Percentiles rank a stretch among this genome's conserved stretches.
Evolutionary conservation across 2,797 vertebrate species (phyloP).

Genomic region (Acomys russatus): DNA sequence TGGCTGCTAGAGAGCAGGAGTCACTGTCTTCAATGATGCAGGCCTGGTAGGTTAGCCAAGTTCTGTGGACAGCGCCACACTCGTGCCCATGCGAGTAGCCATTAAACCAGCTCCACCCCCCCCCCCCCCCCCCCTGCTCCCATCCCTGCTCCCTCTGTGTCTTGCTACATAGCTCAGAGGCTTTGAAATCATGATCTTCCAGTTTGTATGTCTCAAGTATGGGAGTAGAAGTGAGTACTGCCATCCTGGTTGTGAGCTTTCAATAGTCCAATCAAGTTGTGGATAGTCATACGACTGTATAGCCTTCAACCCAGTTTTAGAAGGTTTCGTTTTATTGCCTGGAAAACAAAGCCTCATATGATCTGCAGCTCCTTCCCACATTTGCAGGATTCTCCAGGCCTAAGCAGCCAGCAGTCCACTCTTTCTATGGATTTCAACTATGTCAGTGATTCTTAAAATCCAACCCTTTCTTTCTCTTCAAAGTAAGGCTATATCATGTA

Average conservation of each 20-base stretch:
- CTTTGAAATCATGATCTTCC: neutral
- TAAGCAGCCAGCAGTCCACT: neutral
- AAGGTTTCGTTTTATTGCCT: slow-evolving; percentile 21
- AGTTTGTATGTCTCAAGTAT: neutral
- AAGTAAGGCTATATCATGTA: neutral
- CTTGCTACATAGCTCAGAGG: neutral
- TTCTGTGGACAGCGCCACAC: neutral
- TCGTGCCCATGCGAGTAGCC: neutral
- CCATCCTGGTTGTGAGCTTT: neutral
- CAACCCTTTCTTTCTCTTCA: slow-evolving; percentile 20
- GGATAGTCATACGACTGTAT: neutral
- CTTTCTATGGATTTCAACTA: neutral
- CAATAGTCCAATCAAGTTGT: neutral
- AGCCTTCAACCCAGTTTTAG: neutral
- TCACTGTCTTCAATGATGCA: neutral
- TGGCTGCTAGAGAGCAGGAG: neutral
- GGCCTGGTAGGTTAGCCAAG: neutral
- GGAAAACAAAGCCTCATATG: neutral
- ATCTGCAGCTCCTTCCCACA: neutral
- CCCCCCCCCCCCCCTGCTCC: no score
- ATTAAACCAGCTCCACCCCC: neutral
- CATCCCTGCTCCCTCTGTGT: neutral
- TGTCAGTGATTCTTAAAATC: slow-evolving; percentile 34
- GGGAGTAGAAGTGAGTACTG: neutral
- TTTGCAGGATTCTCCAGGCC: no score